phyloP scores from a whole-genome alignment of 2,113 vertebrate species.

The Mus pahari region DNA sequence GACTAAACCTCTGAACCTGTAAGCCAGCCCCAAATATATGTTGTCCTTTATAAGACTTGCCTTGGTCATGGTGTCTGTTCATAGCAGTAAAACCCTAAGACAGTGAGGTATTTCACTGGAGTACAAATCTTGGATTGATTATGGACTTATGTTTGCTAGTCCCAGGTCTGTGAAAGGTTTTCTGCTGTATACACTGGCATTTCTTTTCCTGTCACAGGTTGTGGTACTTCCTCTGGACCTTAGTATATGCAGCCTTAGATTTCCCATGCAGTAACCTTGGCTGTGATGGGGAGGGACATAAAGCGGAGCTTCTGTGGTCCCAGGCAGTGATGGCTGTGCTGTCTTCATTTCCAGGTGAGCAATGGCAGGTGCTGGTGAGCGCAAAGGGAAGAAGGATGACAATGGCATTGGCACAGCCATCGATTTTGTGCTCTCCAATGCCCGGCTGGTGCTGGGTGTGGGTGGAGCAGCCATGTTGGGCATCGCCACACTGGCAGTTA shows the following conservation, averaged over 20 bases:
- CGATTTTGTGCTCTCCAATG: conserved; percentile 98
- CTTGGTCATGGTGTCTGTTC: too few species aligned
- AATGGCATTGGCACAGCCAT: conserved; percentile 97
- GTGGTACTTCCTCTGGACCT: neutral
- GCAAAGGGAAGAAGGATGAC: conserved; percentile 96
- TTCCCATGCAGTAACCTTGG: neutral
- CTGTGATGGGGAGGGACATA: neutral
- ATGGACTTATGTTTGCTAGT: neutral
- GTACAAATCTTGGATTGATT: neutral
- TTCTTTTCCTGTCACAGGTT: neutral
- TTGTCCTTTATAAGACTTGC: too few species aligned
- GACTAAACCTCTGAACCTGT: too few species aligned
- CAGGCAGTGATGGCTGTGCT: neutral
- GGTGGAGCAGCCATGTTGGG: conserved; percentile 98
- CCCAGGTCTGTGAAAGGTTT: neutral
- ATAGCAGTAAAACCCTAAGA: too few species aligned
- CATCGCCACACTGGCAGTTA: conserved; percentile 96
- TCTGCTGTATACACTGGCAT: fast-evolving
- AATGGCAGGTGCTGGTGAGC: conserved; percentile 95
- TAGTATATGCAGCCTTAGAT: neutral
- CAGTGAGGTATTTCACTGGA: neutral
- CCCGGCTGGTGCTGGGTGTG: conserved; percentile 97
- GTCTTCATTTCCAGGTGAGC: conserved; percentile 68
- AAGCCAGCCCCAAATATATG: too few species aligned
- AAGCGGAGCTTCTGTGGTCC: neutral